Base-by-base conservation (phyloP, 2,888 invertebrate species). In the Brachypalpus laphriformis region DNA sequence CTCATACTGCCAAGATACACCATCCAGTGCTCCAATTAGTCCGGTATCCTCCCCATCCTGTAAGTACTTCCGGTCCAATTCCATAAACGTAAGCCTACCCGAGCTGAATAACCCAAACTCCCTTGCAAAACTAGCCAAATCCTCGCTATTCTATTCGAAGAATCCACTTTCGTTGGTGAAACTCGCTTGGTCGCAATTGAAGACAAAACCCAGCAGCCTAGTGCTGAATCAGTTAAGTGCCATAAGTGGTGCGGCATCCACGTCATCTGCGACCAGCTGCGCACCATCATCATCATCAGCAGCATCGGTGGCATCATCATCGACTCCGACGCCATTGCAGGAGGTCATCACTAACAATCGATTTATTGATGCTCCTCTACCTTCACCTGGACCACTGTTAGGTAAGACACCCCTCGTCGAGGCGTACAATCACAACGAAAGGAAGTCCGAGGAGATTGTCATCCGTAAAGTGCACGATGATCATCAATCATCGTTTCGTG, bases 401-500 rank as follows among this genome's bases (percentile, higher is more conserved):
- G 97, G 97, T 4, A 96, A 96, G 89, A 97, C 97, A 1, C 94
- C 96, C 61, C 92, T 97, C 40, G 95, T 97, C 14, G 97, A 97
- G 87, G 92, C 94, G 9, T 94, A 94, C 76, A 93, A 92, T 72
- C 87, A 88, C 68, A 89, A 88, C 51, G 87, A 88, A 0, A 88
- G 90, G 2, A 88, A 88, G 54, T 89, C 90, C 0, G 88, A 90
- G 1, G 89, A 90, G 45, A 90, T 92, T 25, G 89, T 90, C 2
- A 91, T 92, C 3, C 90, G 91, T 0, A 92, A 91, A 87, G 91
- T 92, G 87, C 92, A 92, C 71, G 92, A 92, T 11, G 91, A 92
- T 87, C 88, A 90, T 0, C 87, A 87, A 18, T 87, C 89, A 14
- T n/a, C 83, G 0, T 80, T 61, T 8, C 71, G 78, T 7, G n/a